Evolutionary conservation across 2,888 invertebrate genomes (phyloP).

Genomic region (Diplolepis rosae): DNA sequence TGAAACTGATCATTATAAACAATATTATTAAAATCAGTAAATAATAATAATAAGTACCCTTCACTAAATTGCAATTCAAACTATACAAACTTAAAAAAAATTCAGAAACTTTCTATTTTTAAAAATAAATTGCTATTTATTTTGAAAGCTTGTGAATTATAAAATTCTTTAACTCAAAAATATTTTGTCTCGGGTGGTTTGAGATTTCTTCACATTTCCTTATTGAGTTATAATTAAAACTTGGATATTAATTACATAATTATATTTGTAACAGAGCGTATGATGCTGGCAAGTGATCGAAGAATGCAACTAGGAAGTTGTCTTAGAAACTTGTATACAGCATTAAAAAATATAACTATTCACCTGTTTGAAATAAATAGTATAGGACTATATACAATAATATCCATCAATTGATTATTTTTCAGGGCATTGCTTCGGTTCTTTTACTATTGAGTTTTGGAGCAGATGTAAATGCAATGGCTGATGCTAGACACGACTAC

Average conservation of each 20-base stretch:
- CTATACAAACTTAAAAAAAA: no score
- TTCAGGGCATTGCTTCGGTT: conserved; percentile 84
- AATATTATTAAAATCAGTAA: no score
- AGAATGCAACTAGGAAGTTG: conserved; percentile 11
- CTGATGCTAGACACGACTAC: conserved; percentile 90
- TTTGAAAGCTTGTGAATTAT: neutral
- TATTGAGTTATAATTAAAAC: no score
- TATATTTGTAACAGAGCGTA: neutral
- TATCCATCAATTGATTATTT: neutral
- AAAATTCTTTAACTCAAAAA: neutral
- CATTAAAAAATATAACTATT: neutral
- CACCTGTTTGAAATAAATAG: no score
- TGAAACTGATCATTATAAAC: no score
- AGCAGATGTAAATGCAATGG: conserved; percentile 90
- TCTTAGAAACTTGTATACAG: conserved; percentile 11
- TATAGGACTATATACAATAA: neutral
- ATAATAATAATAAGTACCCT: no score
- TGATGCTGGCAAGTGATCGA: conserved; percentile 5
- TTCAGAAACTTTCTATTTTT: no score
- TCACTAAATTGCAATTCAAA: no score
- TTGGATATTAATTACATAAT: neutral
- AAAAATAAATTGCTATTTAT: no score
- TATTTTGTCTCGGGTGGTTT: neutral
- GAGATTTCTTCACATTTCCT: neutral
- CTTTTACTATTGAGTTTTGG: conserved; percentile 85